These are phyloP conservation scores for Guaruba guarouba DNA, from an alignment of 2,113 vertebrate genomes.

Conservation along the genomic window DNA sequence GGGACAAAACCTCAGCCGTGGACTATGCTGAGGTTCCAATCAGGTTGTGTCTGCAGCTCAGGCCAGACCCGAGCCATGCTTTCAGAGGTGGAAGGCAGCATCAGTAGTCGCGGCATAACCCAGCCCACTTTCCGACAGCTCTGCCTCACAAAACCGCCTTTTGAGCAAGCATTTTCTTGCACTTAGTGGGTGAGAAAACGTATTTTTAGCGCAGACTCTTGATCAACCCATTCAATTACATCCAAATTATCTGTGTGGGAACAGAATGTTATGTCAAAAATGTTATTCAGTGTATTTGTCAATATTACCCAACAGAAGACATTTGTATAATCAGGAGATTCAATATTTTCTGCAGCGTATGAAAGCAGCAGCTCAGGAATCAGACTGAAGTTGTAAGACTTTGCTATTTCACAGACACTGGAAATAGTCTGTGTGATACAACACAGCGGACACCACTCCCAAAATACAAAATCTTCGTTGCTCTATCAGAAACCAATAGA, in stretches of 20 bases:
- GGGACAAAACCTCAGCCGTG: fast-evolving
- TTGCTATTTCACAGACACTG: not conserved
- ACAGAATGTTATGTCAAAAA: constrained; percentile 68
- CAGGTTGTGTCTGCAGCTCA: not conserved
- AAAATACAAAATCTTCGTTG: not conserved
- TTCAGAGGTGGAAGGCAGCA: not conserved
- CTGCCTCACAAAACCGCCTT: not conserved
- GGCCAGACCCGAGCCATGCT: not conserved
- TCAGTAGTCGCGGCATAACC: not conserved
- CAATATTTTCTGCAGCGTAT: not conserved
- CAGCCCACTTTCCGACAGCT: not conserved
- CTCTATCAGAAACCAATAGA: constrained; percentile 36
- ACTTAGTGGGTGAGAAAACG: constrained; percentile 30
- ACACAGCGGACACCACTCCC: not conserved
- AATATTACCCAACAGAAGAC: constrained; percentile 62
- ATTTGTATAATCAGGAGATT: constrained; percentile 49
- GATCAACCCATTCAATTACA: constrained; percentile 67
- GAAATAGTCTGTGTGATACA: not conserved
- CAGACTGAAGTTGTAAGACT: not conserved
- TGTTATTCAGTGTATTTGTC: constrained; percentile 63
- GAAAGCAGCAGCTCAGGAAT: constrained; percentile 17
- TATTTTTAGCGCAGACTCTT: constrained; percentile 59
- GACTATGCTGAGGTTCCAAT: not conserved
- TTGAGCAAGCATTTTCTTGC: constrained; percentile 8
- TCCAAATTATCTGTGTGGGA: constrained; percentile 69